Percentiles rank a stretch among this genome's conserved stretches.
Evolutionary conservation across 2,113 vertebrate genomes (phyloP).

Genomic region (Petroica traversi): DNA sequence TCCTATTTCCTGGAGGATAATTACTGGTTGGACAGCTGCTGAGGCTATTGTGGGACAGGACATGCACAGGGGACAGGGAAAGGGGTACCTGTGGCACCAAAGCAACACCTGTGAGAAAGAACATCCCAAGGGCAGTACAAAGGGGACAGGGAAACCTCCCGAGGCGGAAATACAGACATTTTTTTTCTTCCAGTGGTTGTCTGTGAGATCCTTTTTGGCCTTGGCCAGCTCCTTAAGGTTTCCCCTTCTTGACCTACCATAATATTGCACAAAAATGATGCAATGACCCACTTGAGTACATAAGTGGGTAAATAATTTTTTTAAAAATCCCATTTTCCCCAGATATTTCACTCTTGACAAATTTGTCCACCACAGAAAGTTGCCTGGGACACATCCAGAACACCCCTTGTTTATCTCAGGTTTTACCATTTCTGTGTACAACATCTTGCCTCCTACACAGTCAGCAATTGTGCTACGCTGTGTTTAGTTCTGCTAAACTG

Average conservation of each 20-base stretch:
- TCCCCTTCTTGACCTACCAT: not conserved
- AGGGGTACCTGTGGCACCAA: accelerated
- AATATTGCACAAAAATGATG: accelerated
- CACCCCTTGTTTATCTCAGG: accelerated
- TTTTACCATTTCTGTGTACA: not conserved
- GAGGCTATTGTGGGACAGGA: not conserved
- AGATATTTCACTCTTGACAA: not conserved
- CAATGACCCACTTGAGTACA: accelerated
- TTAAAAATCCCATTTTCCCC: not conserved
- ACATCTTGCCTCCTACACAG: not conserved
- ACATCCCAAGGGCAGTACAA: accelerated
- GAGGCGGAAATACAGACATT: not conserved
- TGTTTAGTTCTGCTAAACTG: not conserved
- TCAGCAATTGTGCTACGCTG: not conserved
- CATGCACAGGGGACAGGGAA: accelerated
- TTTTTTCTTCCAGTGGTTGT: not conserved
- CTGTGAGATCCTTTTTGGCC: not conserved
- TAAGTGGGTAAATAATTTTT: not conserved
- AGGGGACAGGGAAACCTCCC: accelerated
- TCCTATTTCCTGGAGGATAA: not conserved
- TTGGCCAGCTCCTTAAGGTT: not conserved
- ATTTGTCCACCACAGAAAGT: not conserved
- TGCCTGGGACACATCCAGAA: not conserved
- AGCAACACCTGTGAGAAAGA: accelerated
- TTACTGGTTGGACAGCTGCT: not conserved